Conservation (phyloP, 2,113 vertebrate genomes). For the Pungitius pungitius region DNA sequence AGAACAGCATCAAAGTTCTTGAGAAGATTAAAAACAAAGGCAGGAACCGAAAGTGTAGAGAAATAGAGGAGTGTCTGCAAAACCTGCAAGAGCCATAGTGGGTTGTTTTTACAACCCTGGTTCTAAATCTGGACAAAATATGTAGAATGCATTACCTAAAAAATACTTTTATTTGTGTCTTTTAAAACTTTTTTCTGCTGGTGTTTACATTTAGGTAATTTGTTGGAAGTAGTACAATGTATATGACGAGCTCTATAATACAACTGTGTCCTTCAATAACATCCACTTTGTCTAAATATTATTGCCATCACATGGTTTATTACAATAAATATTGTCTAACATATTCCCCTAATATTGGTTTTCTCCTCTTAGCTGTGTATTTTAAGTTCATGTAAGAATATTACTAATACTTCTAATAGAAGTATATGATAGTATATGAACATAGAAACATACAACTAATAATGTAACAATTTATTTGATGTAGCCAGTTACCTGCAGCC, state of each 20-base stretch:
- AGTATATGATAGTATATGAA: not conserved
- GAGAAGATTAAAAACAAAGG: not conserved
- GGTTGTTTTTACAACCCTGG: not conserved
- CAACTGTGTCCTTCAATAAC: not conserved
- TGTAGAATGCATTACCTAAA: not conserved
- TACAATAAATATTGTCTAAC: not conserved
- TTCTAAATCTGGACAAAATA: not conserved
- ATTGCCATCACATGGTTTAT: not conserved
- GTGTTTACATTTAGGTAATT: not conserved
- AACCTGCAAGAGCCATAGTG: not conserved
- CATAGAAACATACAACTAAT: too few species aligned
- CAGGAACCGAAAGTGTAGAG: too few species aligned
- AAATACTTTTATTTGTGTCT: not conserved
- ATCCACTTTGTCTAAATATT: not conserved
- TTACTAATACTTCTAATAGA: not conserved
- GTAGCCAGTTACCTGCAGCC: too few species aligned
- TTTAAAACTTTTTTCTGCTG: not conserved
- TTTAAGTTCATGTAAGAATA: not conserved
- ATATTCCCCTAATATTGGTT: not conserved
- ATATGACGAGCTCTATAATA: not conserved
- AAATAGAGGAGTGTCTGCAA: too few species aligned
- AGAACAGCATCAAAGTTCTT: too few species aligned
- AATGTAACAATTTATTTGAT: too few species aligned
- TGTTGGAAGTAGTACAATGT: not conserved
- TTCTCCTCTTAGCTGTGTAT: not conserved